Conservation (phyloP, 2,888 invertebrate genomes). For the Hecatera dysodea region DNA sequence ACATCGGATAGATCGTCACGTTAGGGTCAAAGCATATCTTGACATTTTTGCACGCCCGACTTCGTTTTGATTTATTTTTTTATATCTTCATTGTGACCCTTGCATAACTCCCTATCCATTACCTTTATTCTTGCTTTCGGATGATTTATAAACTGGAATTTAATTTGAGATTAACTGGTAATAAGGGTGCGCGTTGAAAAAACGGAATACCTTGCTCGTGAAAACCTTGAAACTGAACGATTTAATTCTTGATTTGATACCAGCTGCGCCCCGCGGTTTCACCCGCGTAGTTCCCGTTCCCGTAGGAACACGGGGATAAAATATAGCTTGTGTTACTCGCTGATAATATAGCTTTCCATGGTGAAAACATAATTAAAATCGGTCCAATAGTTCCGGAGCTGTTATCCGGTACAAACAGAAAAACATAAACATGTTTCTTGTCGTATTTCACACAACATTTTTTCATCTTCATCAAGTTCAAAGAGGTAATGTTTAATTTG, state of each 20-base stretch:
- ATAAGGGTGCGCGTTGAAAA: background rate
- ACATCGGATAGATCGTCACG: constrained; percentile 58
- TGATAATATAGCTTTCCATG: too few species aligned
- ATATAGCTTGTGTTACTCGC: too few species aligned
- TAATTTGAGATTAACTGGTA: constrained; percentile 18
- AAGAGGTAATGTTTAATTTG: too few species aligned
- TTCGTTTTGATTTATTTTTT: constrained; percentile 69
- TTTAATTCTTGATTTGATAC: background rate
- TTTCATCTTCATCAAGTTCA: too few species aligned
- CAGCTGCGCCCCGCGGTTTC: too few species aligned
- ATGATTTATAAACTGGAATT: constrained; percentile 50
- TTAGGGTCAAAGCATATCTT: constrained; percentile 70
- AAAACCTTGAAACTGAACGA: background rate
- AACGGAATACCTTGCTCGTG: background rate
- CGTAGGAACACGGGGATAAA: too few species aligned
- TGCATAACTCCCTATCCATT: constrained; percentile 45
- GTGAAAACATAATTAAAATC: too few species aligned
- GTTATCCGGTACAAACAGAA: too few species aligned
- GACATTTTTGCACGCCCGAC: constrained; percentile 67
- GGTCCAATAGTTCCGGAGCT: too few species aligned
- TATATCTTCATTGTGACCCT: constrained; percentile 67
- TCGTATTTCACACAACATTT: too few species aligned
- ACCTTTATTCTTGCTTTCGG: constrained; percentile 39
- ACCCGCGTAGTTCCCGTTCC: too few species aligned
- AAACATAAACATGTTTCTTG: too few species aligned